Conservation (phyloP, 2,797 vertebrate genomes). For the Hemitrygon akajei region DNA sequence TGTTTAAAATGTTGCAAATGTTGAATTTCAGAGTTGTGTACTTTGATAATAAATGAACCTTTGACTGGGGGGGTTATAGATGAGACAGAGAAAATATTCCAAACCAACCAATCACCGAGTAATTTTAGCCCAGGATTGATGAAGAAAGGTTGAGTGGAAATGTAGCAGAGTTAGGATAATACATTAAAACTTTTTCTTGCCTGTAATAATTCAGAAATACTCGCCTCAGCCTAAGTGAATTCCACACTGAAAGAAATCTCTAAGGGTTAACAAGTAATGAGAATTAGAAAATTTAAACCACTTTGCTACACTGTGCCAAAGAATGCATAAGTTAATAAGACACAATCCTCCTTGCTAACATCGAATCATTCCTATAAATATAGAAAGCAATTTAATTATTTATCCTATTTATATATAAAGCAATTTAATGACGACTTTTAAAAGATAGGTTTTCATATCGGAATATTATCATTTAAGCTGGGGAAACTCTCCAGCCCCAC, state of each 20-base stretch:
- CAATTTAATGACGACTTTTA: neutral
- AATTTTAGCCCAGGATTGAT: neutral
- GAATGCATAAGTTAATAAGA: slow-evolving; percentile 34
- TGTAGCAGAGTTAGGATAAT: neutral
- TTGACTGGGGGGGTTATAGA: neutral
- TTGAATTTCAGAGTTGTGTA: too few relatives aligned
- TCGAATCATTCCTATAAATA: neutral
- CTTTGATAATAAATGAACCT: too few relatives aligned
- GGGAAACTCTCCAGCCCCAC: neutral
- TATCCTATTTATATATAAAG: too few relatives aligned
- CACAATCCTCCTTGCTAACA: neutral
- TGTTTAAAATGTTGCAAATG: neutral
- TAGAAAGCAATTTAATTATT: too few relatives aligned
- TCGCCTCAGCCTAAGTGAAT: slow-evolving; percentile 2
- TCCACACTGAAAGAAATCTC: slow-evolving; percentile 31
- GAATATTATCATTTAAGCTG: neutral
- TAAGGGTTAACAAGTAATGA: slow-evolving; percentile 7
- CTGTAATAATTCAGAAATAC: neutral
- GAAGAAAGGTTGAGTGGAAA: neutral
- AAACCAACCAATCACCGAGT: neutral
- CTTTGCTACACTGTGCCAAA: slow-evolving; percentile 31
- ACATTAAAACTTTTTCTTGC: neutral
- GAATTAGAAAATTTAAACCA: slow-evolving; percentile 31
- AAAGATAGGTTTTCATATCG: neutral
- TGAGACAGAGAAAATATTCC: neutral